Base-by-base conservation (phyloP, 2,797 vertebrate genomes). In the Pterois miles region DNA sequence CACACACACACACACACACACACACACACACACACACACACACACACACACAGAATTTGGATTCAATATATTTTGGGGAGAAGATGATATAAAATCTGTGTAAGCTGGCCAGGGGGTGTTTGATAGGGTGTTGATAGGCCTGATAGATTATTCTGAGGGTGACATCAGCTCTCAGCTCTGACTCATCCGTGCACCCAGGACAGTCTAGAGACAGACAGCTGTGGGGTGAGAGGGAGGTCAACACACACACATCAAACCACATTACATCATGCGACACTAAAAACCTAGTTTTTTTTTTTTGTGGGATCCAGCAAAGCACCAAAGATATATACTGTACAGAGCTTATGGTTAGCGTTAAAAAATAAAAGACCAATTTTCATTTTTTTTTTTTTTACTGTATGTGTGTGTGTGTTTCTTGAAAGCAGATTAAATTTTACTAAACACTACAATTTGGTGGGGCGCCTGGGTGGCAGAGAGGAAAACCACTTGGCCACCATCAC, bases 381-480 rank as follows among this genome's bases (percentile, higher is more conserved):
- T 69, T 69, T 65, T 58, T 60, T 36, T 38, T 43, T 62, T 58
- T 3, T 46, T 64, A 46, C 73, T 68, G 46, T 63, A 2, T 60
- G 31, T 58, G 48, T 78, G 59, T 11, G 71, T 33, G 57, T 8
- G 74, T 87, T 88, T 84, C 80, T 78, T 87, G 70, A 90, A 79
- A 86, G 83, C 65, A 69, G 83, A 91, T 92, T 80, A 72, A n/a
- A 90, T 90, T 91, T 90, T 78, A 90, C 85, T 78, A 80, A 78
- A 91, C 71, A 64, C 86, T 86, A 78, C 89, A 92, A 91, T 91
- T 90, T 90, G 81, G 81, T 84, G 74, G 81, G 65, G 88, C 84
- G 81, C 85, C 89, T 91, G 91, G 85, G 88, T 92, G 91, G 86
- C 85, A 90, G 88, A 90, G 72, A 87, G 86, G 85, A 91, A 92